Evolutionary conservation across 1,140 invertebrate genomes (phyloP), one percentile per base, ranked within the genome.

Genomic region (Lasioglossum albipes): DNA sequence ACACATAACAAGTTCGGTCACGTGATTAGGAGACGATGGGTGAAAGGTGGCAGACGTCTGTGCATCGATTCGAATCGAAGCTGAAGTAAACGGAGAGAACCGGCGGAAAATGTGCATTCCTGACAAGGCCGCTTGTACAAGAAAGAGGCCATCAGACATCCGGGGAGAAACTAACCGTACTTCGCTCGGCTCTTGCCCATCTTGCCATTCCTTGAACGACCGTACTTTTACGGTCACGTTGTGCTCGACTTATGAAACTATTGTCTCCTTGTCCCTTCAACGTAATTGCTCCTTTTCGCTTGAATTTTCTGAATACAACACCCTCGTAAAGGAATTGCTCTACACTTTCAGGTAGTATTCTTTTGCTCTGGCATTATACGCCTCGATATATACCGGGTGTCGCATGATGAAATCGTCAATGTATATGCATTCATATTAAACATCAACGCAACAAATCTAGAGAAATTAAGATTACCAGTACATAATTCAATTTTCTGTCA

Each of bases 91-190:
- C 79, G 82, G 75, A 84, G 82, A 90, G 82, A 90, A 89, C 83
- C 85, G 79, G 81, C 83, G 87, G 87, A 92, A 92, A 91, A 91
- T 86, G 88, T 84, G 84, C 91, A 92, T 92, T 92, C 91, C 90
- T 89, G 86, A 82, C 91, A 92, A 92, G 91, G 91, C 90, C 91
- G 91, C 86, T 88, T 69, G 83, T 65, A 80, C 88, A 85, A 89
- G 89, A 92, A 92, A 90, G 91, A 92, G 91, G 91, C 90, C 91
- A 91, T 70, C 79, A 86, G 84, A 90, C 90, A 92, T 92, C 91
- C 91, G 91, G 90, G 89, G 90, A 90, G 91, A 92, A 92, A 92
- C 91, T 92, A 92, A 90, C 90, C 89, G 91, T 92, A 90, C 90
- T 90, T 90, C 80, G 88, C 84, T 70, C 54, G 78, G 71, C 77